A percentile compares a stretch with the other conserved stretches of the same genome.
Evolutionary conservation across 2,797 vertebrate species (phyloP).

Genomic region (Onychomys torridus): DNA sequence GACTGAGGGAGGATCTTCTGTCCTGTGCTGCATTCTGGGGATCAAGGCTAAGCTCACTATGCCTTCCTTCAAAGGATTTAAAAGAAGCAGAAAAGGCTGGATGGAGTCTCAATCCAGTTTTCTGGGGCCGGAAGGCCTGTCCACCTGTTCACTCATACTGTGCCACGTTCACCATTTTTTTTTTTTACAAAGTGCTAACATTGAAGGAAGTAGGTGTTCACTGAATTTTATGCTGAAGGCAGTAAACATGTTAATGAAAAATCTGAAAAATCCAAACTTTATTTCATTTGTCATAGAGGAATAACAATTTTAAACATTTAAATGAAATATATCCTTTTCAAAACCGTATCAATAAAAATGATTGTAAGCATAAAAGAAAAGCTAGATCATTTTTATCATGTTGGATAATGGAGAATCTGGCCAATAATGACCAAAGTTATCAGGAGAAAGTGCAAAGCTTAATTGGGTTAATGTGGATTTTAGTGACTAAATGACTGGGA

Average conservation of each 20-base stretch:
- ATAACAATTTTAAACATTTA: not conserved
- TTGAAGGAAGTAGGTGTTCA: not conserved
- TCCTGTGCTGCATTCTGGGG: not conserved
- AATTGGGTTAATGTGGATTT: not conserved
- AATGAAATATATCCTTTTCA: not conserved
- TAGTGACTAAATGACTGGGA: not conserved
- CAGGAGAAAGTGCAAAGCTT: not conserved
- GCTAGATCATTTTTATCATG: not conserved
- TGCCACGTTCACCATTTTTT: not conserved
- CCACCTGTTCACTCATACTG: not conserved
- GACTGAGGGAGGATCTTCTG: not conserved
- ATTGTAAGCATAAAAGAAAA: not conserved
- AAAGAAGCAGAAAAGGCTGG: not conserved
- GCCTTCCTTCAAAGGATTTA: not conserved
- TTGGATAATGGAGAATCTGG: not conserved
- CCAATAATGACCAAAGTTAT: not conserved
- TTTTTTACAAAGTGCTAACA: not conserved
- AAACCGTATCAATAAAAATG: not conserved
- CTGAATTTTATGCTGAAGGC: not conserved
- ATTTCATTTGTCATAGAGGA: not conserved
- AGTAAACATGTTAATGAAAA: not conserved
- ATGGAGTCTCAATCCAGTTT: not conserved
- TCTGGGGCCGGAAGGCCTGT: not conserved
- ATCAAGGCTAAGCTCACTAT: not conserved
- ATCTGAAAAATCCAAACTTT: not conserved